Evolutionary conservation across 2,888 invertebrate species (phyloP).

Genomic region (Heliconius ethilla): DNA sequence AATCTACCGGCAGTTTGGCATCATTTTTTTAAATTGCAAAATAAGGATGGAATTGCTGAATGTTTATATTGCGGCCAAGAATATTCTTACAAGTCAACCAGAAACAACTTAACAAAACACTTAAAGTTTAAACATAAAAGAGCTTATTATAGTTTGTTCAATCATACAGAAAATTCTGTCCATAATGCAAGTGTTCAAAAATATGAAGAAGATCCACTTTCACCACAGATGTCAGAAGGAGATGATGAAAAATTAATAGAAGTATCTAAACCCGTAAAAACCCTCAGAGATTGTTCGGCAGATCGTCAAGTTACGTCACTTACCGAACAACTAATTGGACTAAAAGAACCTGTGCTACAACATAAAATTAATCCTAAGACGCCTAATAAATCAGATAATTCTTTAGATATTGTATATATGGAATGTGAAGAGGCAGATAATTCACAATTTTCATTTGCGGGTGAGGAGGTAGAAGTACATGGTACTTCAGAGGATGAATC

Average conservation of each 20-base stretch:
- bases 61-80: background rate
- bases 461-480: background rate
- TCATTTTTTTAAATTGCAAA: background rate
- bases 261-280: background rate
- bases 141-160: background rate
- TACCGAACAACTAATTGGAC: background rate
- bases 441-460: background rate
- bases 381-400: background rate
- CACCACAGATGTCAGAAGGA: background rate
- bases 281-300: background rate
- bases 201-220: background rate
- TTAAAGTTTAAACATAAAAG: background rate
- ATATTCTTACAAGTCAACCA: constrained; percentile 2
- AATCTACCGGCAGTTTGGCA: background rate
- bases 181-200: background rate
- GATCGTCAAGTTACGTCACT: background rate
- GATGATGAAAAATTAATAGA: background rate
- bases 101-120: constrained; percentile 1
- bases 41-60: background rate
- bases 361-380: background rate
- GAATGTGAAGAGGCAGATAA: background rate
- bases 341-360: background rate
- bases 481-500: background rate
- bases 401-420: background rate
- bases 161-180: background rate